A percentile compares a stretch with the other conserved stretches of the same genome.
phyloP scores from a whole-genome alignment of 2,113 vertebrate genomes.

The Psettodes erumei region DNA sequence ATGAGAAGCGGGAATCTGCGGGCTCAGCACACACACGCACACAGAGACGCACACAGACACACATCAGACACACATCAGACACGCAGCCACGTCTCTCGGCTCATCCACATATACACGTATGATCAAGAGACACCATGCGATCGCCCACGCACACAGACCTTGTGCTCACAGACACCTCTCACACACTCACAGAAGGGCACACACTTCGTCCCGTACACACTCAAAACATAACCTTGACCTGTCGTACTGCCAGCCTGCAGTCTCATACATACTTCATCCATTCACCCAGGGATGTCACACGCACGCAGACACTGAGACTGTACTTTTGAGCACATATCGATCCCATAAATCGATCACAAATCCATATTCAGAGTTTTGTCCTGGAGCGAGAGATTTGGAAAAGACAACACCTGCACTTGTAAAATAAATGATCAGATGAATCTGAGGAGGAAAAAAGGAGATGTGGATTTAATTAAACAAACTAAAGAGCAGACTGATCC shows the following conservation, averaged over 20 bases:
- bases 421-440: not conserved
- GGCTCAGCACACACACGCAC: slow-evolving; percentile 63
- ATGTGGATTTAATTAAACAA: too few relatives aligned
- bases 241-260: slow-evolving; percentile 40
- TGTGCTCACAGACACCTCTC: slow-evolving; percentile 45
- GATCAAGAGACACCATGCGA: slow-evolving; percentile 21
- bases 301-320: not conserved
- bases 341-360: slow-evolving; percentile 8
- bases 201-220: slow-evolving; percentile 48
- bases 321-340: slow-evolving; percentile 38
- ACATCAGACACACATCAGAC: slow-evolving; percentile 15
- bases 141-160: slow-evolving; percentile 34
- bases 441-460: not conserved
- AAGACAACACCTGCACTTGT: not conserved
- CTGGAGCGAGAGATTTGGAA: not conserved
- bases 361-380: slow-evolving; percentile 1
- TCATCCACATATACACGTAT: slow-evolving; percentile 41
- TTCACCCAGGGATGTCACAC: slow-evolving; percentile 38
- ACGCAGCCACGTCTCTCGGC: slow-evolving; percentile 19
- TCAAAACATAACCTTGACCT: slow-evolving; percentile 72
- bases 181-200: slow-evolving; percentile 37
- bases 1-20: slow-evolving; percentile 56
- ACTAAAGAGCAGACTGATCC: not conserved
- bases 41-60: slow-evolving; percentile 8
- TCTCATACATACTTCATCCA: slow-evolving; percentile 67